Conservation (phyloP, 2,888 invertebrate genomes). For the Netelia inedita region DNA sequence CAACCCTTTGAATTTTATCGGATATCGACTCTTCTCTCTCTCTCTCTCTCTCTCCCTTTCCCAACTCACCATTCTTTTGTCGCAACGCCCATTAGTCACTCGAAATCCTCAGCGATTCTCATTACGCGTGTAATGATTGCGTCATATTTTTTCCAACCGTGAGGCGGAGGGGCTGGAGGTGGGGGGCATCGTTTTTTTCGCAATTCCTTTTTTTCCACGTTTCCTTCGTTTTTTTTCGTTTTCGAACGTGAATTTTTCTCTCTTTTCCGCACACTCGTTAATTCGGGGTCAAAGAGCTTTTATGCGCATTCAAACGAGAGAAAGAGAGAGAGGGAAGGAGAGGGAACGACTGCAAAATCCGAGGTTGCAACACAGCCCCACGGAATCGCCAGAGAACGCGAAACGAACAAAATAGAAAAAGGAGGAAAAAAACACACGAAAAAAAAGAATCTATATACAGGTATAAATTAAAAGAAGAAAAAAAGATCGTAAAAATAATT, state of each 20-base stretch:
- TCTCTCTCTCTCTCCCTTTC: background rate
- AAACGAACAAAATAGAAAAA: conserved; percentile 51
- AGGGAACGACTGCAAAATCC: background rate
- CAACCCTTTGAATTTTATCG: no score
- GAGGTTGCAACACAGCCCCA: background rate
- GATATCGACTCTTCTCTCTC: background rate
- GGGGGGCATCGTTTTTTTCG: no score
- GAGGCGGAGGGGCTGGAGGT: no score
- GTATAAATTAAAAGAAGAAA: background rate
- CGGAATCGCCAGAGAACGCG: conserved; percentile 32
- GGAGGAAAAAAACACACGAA: background rate
- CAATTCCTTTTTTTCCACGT: background rate
- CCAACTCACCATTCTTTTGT: background rate
- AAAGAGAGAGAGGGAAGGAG: background rate
- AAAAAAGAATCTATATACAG: conserved; percentile 38
- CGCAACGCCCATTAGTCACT: background rate
- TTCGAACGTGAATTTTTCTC: background rate
- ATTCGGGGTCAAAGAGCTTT: conserved; percentile 27
- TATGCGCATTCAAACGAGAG: conserved; percentile 4
- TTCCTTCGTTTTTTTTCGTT: background rate
- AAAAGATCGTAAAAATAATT: conserved; percentile 73
- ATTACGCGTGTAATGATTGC: conserved; percentile 5
- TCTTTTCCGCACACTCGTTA: conserved; percentile 24
- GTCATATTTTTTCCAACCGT: background rate
- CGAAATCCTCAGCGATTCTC: background rate